Percentiles rank a stretch among this genome's conserved stretches.
These are phyloP conservation scores for Acridotheres tristis DNA, from an alignment of 2,797 vertebrate genomes.

Conservation along the genomic window DNA sequence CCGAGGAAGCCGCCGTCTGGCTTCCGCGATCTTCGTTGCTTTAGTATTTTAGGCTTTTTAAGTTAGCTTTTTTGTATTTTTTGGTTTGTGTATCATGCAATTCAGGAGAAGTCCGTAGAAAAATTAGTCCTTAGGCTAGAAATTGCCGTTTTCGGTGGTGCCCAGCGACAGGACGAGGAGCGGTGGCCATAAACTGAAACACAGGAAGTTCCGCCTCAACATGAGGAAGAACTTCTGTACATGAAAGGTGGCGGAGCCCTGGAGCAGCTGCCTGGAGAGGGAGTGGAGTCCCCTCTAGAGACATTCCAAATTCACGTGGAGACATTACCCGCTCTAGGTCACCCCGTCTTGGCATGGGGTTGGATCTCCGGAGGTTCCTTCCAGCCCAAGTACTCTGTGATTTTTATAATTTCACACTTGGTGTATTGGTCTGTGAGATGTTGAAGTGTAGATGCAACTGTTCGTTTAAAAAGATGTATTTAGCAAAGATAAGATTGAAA, in stretches of 20 bases:
- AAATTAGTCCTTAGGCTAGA: neutral
- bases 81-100: fast-evolving
- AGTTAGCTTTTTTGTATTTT: fast-evolving
- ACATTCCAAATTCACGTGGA: neutral
- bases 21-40: fast-evolving
- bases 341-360: neutral
- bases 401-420: neutral
- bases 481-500: neutral
- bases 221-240: neutral
- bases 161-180: neutral
- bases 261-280: neutral
- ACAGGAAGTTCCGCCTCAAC: neutral
- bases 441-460: neutral
- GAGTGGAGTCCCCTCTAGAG: neutral
- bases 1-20: fast-evolving
- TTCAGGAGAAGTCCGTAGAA: fast-evolving
- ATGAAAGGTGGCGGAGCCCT: neutral
- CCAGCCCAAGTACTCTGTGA: neutral
- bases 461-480: neutral
- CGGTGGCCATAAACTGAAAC: neutral
- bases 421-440: neutral
- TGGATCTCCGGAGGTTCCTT: neutral
- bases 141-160: neutral
- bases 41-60: fast-evolving
- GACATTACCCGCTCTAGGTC: neutral